Conservation (phyloP, 2,113 vertebrate species). For the Murina feae region DNA sequence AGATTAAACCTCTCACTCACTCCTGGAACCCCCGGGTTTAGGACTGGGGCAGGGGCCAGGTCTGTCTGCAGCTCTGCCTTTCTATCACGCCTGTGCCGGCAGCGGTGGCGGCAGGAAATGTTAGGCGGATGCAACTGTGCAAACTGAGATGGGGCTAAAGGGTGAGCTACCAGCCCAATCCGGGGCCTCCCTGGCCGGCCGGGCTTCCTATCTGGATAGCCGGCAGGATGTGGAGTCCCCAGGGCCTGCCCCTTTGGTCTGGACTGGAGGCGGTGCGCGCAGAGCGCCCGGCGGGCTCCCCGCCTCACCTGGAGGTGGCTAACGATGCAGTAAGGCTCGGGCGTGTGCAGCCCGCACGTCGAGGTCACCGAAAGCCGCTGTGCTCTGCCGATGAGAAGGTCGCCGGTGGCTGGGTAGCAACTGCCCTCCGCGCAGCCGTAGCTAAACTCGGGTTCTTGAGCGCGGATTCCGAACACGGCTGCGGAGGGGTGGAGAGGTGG, state of each 20-base stretch:
- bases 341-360: slow-evolving; percentile 88
- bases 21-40: neutral
- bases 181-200: slow-evolving; percentile 25
- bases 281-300: neutral
- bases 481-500: neutral
- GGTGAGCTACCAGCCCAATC: neutral
- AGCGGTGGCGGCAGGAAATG: slow-evolving; percentile 58
- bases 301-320: slow-evolving; percentile 94
- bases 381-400: slow-evolving; percentile 93
- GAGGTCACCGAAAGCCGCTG: slow-evolving; percentile 89
- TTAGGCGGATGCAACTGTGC: slow-evolving; percentile 67
- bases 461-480: slow-evolving; percentile 79
- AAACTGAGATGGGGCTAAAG: slow-evolving; percentile 50
- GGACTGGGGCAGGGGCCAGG: neutral
- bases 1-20: neutral
- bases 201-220: slow-evolving; percentile 50
- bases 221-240: slow-evolving; percentile 35
- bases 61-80: neutral
- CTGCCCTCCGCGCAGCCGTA: slow-evolving; percentile 95
- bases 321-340: slow-evolving; percentile 94
- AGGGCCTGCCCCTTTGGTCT: neutral
- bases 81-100: neutral
- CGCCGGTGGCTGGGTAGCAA: slow-evolving; percentile 96
- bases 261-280: neutral
- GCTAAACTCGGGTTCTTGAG: slow-evolving; percentile 86